A percentile compares a stretch with the other conserved stretches of the same genome.
Evolutionary conservation across 2,888 invertebrate genomes (phyloP).

Genomic region (Erynnis tages): DNA sequence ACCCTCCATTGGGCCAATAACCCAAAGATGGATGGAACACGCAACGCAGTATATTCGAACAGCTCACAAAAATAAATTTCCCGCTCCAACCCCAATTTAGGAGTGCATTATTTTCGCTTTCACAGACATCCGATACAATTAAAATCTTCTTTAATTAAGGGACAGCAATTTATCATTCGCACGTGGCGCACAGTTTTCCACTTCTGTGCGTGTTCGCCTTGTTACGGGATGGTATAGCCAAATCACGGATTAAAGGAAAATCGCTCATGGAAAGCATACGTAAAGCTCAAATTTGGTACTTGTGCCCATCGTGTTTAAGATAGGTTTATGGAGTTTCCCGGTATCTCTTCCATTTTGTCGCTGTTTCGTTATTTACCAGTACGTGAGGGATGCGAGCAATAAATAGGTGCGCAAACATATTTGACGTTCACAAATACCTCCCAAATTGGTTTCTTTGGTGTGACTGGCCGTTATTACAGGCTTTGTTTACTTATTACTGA

Average conservation of each 20-base stretch:
- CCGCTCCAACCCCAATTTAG: conserved; percentile 76
- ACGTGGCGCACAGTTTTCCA: conserved; percentile 82
- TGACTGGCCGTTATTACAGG: conserved; percentile 73
- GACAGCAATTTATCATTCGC: conserved; percentile 80
- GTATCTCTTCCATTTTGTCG: conserved; percentile 80
- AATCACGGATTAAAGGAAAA: conserved; percentile 43
- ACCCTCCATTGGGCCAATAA: conserved; percentile 40
- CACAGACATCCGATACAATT: conserved; percentile 82
- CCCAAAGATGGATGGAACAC: conserved; percentile 58
- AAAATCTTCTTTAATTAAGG: conserved; percentile 83
- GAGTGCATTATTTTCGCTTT: conserved; percentile 81
- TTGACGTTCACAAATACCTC: conserved; percentile 78
- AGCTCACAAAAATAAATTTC: conserved; percentile 71
- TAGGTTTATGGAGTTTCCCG: conserved; percentile 53
- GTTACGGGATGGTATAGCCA: conserved; percentile 48
- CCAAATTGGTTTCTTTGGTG: conserved; percentile 77
- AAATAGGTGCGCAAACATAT: conserved; percentile 79
- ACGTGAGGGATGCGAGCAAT: conserved; percentile 80
- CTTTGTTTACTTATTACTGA: conserved; percentile 69
- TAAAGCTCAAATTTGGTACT: conserved; percentile 50
- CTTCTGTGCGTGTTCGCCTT: conserved; percentile 67
- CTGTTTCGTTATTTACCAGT: conserved; percentile 78
- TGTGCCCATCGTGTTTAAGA: conserved; percentile 51
- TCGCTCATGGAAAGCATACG: conserved; percentile 45
- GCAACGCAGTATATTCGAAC: conserved; percentile 67